phyloP scores from a whole-genome alignment of 2,888 invertebrate species.

The Prionchulus punctatus region DNA sequence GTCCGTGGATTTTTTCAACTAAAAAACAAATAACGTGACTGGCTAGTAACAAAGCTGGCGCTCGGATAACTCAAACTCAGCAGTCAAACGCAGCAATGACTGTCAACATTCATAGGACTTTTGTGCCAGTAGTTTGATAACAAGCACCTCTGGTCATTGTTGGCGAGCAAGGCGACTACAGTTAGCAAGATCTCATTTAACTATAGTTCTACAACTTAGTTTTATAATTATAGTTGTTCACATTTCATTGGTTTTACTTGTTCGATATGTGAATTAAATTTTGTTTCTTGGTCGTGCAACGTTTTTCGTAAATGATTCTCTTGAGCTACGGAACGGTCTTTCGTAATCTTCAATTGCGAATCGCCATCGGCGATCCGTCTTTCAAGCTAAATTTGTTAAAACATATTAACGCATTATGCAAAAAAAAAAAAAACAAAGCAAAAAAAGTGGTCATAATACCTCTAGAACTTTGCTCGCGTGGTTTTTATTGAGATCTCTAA shows the following conservation, averaged over 20 bases:
- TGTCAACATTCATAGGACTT: too few species aligned
- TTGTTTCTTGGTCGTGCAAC: conserved; percentile 12
- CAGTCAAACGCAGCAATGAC: too few species aligned
- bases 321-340: conserved; percentile 19
- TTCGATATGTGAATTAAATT: conserved; percentile 2
- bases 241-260: conserved; percentile 15
- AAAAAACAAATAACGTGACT: conserved; percentile 11
- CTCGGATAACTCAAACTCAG: neutral
- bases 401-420: neutral
- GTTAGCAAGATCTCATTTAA: neutral
- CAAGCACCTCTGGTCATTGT: too few species aligned
- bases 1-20: conserved; percentile 20
- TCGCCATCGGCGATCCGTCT: conserved; percentile 17
- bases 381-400: conserved; percentile 11
- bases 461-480: conserved; percentile 12
- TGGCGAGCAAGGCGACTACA: neutral
- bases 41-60: too few species aligned
- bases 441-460: neutral
- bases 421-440: neutral
- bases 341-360: conserved; percentile 17
- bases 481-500: neutral
- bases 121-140: too few species aligned
- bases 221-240: neutral
- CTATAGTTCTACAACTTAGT: neutral
- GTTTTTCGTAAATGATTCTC: conserved; percentile 20